Percentiles rank a stretch among this genome's conserved stretches.
phyloP scores from a whole-genome alignment of 2,888 invertebrate genomes.

The Lapara coniferarum region DNA sequence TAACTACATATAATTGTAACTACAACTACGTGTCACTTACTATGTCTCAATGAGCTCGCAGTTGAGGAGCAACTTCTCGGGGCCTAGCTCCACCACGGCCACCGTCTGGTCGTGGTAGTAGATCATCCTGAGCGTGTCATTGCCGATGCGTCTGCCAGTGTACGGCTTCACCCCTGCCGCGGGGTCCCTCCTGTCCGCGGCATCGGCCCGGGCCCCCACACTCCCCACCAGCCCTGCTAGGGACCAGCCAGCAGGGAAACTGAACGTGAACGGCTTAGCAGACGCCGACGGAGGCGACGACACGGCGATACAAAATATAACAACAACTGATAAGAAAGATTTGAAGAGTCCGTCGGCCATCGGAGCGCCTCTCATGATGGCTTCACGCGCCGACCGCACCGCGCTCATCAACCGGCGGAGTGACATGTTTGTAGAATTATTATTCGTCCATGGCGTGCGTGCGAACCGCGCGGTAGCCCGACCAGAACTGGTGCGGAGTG shows the following conservation, averaged over 20 bases:
- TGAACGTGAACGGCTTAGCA: constrained; percentile 76
- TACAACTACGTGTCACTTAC: constrained; percentile 83
- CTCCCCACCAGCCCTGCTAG: constrained; percentile 73
- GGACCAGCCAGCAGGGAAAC: constrained; percentile 78
- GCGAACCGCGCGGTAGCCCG: constrained; percentile 53
- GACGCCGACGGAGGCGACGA: constrained; percentile 75
- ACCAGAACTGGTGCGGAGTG: constrained; percentile 52
- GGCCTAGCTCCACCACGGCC: constrained; percentile 90
- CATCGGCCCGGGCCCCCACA: constrained; percentile 66
- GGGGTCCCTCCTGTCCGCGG: constrained; percentile 59
- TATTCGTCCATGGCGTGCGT: constrained; percentile 53
- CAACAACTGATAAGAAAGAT: constrained; percentile 69
- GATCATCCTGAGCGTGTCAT: constrained; percentile 88
- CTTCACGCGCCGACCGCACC: constrained; percentile 71
- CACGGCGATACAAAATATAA: constrained; percentile 74
- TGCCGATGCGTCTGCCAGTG: constrained; percentile 86
- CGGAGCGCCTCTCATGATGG: constrained; percentile 67
- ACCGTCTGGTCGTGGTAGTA: constrained; percentile 93
- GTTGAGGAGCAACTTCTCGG: constrained; percentile 87
- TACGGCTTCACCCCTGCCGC: constrained; percentile 82
- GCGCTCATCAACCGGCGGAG: constrained; percentile 71
- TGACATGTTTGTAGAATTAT: constrained; percentile 57
- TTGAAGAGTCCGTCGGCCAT: constrained; percentile 72
- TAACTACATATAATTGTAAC: neutral
- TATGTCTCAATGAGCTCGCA: constrained; percentile 94